Evolutionary conservation across 2,888 invertebrate species (phyloP).

Genomic region (Andrena flavipes): DNA sequence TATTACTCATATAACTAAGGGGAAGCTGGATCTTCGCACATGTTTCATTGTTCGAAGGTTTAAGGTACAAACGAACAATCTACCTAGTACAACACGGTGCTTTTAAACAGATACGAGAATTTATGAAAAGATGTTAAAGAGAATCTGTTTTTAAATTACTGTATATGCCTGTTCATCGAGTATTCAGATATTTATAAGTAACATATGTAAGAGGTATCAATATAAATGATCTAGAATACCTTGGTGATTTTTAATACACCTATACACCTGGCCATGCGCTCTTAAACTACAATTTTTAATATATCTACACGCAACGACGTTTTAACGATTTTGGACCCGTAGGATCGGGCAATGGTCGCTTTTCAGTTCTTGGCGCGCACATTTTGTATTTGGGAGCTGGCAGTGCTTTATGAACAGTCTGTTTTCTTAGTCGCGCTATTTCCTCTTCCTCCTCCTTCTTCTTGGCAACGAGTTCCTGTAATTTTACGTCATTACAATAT

Average conservation of each 20-base stretch:
- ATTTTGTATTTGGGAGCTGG: constrained; percentile 68
- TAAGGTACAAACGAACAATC: constrained; percentile 39
- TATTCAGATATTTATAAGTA: constrained; percentile 30
- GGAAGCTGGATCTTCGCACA: background rate
- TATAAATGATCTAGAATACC: constrained; percentile 39
- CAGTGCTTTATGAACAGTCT: constrained; percentile 67
- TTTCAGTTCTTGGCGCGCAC: constrained; percentile 46
- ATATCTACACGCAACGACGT: constrained; percentile 60
- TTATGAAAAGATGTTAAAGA: constrained; percentile 21
- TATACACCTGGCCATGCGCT: constrained; percentile 4
- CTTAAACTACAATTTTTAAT: background rate
- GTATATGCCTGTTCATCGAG: constrained; percentile 30
- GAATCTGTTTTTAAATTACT: constrained; percentile 26
- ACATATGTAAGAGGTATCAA: constrained; percentile 23
- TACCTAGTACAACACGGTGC: constrained; percentile 33
- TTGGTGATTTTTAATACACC: constrained; percentile 34
- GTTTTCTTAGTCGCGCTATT: constrained; percentile 57
- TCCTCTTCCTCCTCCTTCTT: constrained; percentile 63
- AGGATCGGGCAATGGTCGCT: constrained; percentile 69
- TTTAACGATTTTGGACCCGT: constrained; percentile 60
- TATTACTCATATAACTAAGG: background rate
- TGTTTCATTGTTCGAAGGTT: constrained; percentile 30
- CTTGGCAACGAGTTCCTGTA: constrained; percentile 55
- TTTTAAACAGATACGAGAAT: constrained; percentile 28
- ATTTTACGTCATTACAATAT: background rate